phyloP scores from a whole-genome alignment of 1,140 invertebrate species.

The Orchesella cincta region DNA sequence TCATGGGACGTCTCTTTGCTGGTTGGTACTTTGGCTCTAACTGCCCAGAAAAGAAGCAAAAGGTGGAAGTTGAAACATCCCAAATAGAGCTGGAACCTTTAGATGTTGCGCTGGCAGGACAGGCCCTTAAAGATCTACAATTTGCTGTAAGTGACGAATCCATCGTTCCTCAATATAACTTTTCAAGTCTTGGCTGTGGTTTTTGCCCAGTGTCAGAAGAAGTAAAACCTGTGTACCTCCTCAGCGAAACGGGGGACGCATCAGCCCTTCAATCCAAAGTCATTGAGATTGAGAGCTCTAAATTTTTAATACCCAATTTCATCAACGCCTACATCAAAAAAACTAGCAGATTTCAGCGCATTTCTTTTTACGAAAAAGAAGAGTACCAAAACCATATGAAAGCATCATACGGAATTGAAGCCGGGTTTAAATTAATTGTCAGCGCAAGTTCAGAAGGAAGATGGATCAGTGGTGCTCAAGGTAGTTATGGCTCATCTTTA shows the following conservation, averaged over 20 bases:
- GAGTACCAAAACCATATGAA: not conserved
- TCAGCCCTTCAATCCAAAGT: not conserved
- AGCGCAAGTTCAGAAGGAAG: not conserved
- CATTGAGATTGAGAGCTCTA: not conserved
- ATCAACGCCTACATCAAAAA: not conserved
- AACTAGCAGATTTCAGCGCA: not conserved
- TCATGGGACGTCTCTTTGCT: not conserved
- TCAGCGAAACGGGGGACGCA: not conserved
- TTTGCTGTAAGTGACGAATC: not conserved
- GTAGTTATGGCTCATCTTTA: not conserved
- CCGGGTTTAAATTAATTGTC: not conserved
- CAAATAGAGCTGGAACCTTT: not conserved
- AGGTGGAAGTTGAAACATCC: not conserved
- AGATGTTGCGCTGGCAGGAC: not conserved
- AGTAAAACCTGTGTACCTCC: not conserved
- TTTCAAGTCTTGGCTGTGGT: not conserved
- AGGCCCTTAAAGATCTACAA: too few relatives aligned
- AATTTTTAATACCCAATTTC: not conserved
- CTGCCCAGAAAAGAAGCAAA: not conserved
- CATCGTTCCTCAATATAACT: not conserved
- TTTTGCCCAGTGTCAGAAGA: not conserved
- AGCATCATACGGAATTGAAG: not conserved
- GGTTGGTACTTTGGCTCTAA: not conserved
- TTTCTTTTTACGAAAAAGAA: not conserved
- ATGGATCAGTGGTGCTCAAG: not conserved